Conservation (phyloP, 2,888 invertebrate species). For the Dryomyza anilis region DNA sequence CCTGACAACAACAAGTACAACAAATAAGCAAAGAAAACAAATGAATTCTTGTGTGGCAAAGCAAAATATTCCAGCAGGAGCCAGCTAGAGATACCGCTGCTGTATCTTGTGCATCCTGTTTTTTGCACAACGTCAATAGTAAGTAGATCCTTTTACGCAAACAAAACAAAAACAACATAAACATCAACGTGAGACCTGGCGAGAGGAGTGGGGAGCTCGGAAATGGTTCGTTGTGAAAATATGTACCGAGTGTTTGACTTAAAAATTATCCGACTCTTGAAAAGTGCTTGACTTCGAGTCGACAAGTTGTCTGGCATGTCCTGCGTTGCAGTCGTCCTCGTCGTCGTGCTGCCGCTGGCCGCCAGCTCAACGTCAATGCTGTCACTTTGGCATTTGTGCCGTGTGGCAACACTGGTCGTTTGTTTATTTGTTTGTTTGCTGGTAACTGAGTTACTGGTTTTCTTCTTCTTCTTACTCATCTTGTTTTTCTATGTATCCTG, state of each 20-base stretch:
- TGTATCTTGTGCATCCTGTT: too few relatives aligned
- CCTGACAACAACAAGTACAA: conserved; percentile 19
- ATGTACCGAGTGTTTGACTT: conserved; percentile 40
- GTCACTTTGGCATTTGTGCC: too few relatives aligned
- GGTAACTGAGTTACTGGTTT: neutral
- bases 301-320: neutral
- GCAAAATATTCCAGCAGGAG: too few relatives aligned
- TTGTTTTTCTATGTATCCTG: neutral
- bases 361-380: too few relatives aligned
- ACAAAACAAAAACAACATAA: conserved; percentile 12
- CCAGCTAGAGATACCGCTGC: too few relatives aligned
- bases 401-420: too few relatives aligned
- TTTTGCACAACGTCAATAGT: too few relatives aligned
- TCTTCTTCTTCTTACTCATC: conserved; percentile 2
- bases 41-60: too few relatives aligned
- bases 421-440: conserved; percentile 14
- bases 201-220: too few relatives aligned
- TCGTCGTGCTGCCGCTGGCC: neutral
- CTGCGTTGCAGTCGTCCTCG: neutral
- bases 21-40: conserved; percentile 2
- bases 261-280: conserved; percentile 38
- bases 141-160: too few relatives aligned
- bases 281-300: conserved; percentile 25
- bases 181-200: too few relatives aligned
- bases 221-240: neutral